These are phyloP conservation scores for Paralichthys olivaceus DNA, from an alignment of 2,113 vertebrate genomes.

Conservation along the genomic window DNA sequence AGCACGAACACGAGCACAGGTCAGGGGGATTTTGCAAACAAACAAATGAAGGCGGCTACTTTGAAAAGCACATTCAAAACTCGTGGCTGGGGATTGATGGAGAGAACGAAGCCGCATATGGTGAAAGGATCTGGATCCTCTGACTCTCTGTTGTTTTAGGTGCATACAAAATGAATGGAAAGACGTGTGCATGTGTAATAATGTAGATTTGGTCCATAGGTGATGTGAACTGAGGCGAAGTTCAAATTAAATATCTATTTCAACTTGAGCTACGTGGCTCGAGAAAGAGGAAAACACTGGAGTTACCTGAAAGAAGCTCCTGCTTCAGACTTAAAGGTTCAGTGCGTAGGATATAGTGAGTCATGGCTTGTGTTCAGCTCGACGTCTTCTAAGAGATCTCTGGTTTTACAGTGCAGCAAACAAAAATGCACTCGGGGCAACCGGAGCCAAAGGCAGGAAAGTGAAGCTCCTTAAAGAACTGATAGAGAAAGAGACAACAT, in stretches of 20 bases:
- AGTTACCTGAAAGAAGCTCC: too few relatives aligned
- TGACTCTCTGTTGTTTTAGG: not conserved
- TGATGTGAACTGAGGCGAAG: too few relatives aligned
- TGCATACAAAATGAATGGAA: not conserved
- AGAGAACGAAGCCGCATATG: slow-evolving; percentile 14
- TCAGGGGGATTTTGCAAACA: slow-evolving; percentile 54
- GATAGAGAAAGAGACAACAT: slow-evolving; percentile 49
- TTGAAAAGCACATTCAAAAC: slow-evolving; percentile 63
- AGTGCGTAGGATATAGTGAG: too few relatives aligned
- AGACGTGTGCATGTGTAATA: not conserved
- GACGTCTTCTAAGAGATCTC: too few relatives aligned
- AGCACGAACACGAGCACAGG: not conserved
- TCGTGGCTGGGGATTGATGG: slow-evolving; percentile 3
- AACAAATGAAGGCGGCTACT: slow-evolving; percentile 67
- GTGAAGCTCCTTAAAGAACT: not conserved
- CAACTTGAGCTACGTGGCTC: too few relatives aligned
- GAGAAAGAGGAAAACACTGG: too few relatives aligned
- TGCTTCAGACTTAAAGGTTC: too few relatives aligned
- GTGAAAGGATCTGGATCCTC: not conserved
- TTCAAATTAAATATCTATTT: too few relatives aligned
- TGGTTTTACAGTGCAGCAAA: too few relatives aligned
- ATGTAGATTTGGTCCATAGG: too few relatives aligned
- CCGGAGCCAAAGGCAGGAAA: too few relatives aligned
- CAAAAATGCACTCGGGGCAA: not conserved
- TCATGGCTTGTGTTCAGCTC: too few relatives aligned